These are phyloP conservation scores for Eupithecia subfuscata DNA, from an alignment of 2,888 invertebrate genomes.

Conservation along the genomic window DNA sequence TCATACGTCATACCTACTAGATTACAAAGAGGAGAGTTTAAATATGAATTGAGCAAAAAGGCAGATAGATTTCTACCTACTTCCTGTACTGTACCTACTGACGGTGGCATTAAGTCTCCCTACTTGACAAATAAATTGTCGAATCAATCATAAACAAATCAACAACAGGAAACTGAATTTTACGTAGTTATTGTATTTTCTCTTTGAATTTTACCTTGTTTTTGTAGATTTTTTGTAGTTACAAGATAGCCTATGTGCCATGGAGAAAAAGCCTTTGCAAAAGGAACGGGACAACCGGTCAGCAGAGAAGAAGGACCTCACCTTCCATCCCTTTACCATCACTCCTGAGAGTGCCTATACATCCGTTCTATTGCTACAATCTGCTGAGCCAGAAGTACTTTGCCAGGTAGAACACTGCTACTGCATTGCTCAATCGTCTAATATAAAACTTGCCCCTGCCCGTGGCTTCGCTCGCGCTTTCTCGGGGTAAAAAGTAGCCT, in stretches of 20 bases:
- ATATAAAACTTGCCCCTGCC: no score
- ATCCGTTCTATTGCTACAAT: slow-evolving; percentile 73
- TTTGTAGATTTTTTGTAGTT: background rate
- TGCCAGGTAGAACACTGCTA: slow-evolving; percentile 64
- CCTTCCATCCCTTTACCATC: slow-evolving; percentile 71
- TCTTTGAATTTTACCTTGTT: background rate
- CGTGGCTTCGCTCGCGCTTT: no score
- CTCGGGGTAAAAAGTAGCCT: no score
- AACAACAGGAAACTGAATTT: slow-evolving; percentile 1
- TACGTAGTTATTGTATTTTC: background rate
- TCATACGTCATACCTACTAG: background rate
- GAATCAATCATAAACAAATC: background rate
- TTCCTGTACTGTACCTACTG: background rate
- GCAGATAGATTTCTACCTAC: background rate
- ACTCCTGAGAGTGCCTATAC: slow-evolving; percentile 77
- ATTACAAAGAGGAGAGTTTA: background rate
- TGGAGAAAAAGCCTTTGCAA: slow-evolving; percentile 70
- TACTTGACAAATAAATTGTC: background rate
- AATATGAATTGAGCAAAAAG: background rate
- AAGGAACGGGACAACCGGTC: slow-evolving; percentile 76
- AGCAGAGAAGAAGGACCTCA: slow-evolving; percentile 73
- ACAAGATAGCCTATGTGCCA: no score
- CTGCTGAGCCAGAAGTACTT: slow-evolving; percentile 73
- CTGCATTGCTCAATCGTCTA: background rate
- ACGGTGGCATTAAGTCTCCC: background rate